Conservation (phyloP, 2,888 invertebrate genomes). For the Gastracanthus pulcherrimus region DNA sequence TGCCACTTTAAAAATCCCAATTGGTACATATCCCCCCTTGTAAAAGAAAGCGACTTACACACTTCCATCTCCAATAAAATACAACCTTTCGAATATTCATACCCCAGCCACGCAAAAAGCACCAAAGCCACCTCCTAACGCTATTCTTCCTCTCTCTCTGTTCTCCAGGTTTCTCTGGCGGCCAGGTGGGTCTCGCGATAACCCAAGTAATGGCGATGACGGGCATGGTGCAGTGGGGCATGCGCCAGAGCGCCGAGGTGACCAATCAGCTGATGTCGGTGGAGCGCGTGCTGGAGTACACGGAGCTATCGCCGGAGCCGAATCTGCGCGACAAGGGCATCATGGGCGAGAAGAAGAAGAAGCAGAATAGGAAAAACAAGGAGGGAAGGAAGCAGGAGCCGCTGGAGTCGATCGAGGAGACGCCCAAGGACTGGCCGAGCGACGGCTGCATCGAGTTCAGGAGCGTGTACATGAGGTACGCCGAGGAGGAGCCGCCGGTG, state of each 20-base stretch:
- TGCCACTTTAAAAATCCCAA: no score
- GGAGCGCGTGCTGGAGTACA: slow-evolving; percentile 91
- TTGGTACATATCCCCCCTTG: no score
- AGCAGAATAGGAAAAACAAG: slow-evolving; percentile 31
- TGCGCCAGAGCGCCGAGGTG: slow-evolving; percentile 90
- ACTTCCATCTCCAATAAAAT: no score
- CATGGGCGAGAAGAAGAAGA: slow-evolving; percentile 50
- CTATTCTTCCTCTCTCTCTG: background rate
- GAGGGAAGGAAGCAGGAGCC: background rate
- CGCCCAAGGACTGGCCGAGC: slow-evolving; percentile 69
- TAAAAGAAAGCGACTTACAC: no score
- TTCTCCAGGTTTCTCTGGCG: slow-evolving; percentile 59
- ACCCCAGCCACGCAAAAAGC: no score
- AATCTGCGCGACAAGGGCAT: slow-evolving; percentile 66
- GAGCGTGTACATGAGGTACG: slow-evolving; percentile 77
- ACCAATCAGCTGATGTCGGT: slow-evolving; percentile 88
- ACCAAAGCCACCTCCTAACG: no score
- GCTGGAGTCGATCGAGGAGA: background rate
- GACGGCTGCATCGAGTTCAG: slow-evolving; percentile 70
- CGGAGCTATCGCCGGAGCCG: slow-evolving; percentile 81
- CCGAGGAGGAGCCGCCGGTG: slow-evolving; percentile 76
- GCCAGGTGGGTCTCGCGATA: slow-evolving; percentile 77
- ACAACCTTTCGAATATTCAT: no score
- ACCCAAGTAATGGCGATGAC: slow-evolving; percentile 78
- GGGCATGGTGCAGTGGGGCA: slow-evolving; percentile 86